Conservation (phyloP, 2,888 invertebrate genomes). For the Criorhina ranunculi region DNA sequence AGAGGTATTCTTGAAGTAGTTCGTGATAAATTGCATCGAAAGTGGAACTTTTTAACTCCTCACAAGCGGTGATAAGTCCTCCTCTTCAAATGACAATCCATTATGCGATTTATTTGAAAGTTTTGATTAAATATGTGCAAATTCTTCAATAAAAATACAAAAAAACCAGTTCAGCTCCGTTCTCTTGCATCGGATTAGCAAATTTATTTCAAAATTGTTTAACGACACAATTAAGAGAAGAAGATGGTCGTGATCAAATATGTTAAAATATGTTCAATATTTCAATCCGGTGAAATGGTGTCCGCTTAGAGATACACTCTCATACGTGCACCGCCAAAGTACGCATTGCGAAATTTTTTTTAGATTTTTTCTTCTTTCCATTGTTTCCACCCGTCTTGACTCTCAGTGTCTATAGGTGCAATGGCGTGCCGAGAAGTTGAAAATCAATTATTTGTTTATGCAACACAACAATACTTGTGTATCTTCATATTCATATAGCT, state of each 20-base stretch:
- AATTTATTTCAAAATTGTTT: constrained; percentile 14
- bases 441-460: constrained; percentile 69
- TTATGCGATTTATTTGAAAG: no score
- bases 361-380: neutral
- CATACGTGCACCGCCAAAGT: neutral
- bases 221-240: constrained; percentile 9
- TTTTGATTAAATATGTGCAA: no score
- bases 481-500: constrained; percentile 28
- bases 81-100: no score
- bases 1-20: no score
- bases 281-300: constrained; percentile 5
- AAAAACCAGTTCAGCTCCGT: neutral
- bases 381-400: neutral
- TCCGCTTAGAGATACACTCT: neutral
- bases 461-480: constrained; percentile 46
- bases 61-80: no score
- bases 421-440: constrained; percentile 16
- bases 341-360: constrained; percentile 46
- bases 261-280: constrained; percentile 35
- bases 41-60: no score
- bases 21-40: no score
- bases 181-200: constrained; percentile 5
- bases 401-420: constrained; percentile 25
- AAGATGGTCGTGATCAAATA: constrained; percentile 20
- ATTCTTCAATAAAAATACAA: neutral